Evolutionary conservation across 2,113 vertebrate genomes (phyloP).

Genomic region (Peromyscus leucopus): DNA sequence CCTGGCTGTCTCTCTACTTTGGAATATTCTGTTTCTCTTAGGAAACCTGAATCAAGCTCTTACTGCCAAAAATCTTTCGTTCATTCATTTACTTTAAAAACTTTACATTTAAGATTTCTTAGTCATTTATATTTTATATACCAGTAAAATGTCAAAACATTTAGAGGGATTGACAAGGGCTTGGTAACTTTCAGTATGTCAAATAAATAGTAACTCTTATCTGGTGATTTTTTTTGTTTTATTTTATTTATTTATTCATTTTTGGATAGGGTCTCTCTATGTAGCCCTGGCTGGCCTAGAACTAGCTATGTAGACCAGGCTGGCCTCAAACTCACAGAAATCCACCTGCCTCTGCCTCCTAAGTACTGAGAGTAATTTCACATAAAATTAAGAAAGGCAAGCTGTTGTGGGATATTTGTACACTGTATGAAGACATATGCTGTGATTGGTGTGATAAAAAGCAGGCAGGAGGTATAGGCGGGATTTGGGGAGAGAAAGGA

Average conservation of each 20-base stretch:
- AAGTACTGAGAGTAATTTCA: neutral
- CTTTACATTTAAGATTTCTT: neutral
- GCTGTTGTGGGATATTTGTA: neutral
- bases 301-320: neutral
- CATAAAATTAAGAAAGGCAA: constrained; percentile 1
- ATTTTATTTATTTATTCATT: neutral
- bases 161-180: neutral
- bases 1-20: neutral
- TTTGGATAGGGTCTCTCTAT: neutral
- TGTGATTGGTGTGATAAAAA: neutral
- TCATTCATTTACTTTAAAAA: constrained; percentile 21
- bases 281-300: neutral
- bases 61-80: neutral
- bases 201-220: neutral
- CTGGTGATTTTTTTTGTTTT: neutral
- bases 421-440: neutral
- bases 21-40: neutral
- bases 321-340: neutral
- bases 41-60: neutral
- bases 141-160: neutral
- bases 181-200: constrained; percentile 4
- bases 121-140: neutral
- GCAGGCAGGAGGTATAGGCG: neutral
- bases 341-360: neutral
- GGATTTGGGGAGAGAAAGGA: neutral